phyloP scores from a whole-genome alignment of 2,888 invertebrate species.

The Drosophila fungiperda region DNA sequence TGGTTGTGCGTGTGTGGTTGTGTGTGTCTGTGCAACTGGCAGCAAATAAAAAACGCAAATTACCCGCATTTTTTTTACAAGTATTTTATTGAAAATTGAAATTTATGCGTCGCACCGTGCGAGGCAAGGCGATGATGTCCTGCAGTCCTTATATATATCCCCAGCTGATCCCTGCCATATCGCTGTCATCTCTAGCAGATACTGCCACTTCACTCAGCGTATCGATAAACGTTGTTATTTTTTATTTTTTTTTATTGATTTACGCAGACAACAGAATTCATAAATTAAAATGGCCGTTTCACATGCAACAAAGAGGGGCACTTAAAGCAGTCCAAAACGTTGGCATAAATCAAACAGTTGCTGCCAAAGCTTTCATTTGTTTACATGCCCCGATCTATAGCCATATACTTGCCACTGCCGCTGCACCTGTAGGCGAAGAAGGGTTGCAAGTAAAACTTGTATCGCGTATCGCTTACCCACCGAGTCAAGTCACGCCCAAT shows the following conservation, averaged over 20 bases:
- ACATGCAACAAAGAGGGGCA: conserved; percentile 39
- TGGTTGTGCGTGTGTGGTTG: conserved; percentile 15
- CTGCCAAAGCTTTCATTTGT: conserved; percentile 48
- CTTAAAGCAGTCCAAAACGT: conserved; percentile 33
- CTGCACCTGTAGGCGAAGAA: conserved; percentile 26
- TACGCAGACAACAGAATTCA: conserved; percentile 48
- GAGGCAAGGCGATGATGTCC: conserved; percentile 15
- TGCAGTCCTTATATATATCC: conserved; percentile 27
- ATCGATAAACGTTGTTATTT: conserved; percentile 57
- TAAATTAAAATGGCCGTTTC: conserved; percentile 59
- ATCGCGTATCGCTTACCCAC: conserved; percentile 43
- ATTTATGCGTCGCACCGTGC: conserved; percentile 63
- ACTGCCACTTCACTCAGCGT: conserved; percentile 48
- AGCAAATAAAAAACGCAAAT: conserved; percentile 65
- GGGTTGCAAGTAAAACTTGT: conserved; percentile 45
- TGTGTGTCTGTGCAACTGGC: conserved; percentile 15
- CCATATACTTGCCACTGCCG: background rate
- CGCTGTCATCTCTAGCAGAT: conserved; percentile 70
- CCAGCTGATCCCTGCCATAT: conserved; percentile 74
- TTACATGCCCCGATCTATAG: conserved; percentile 32
- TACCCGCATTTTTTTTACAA: conserved; percentile 80
- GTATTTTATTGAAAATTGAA: conserved; percentile 74
- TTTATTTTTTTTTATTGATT: conserved; percentile 48
- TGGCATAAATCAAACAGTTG: conserved; percentile 53
- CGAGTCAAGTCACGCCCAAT: conserved; percentile 36